Base-by-base conservation (phyloP, 2,797 vertebrate genomes). In the Margarornis squamiger region DNA sequence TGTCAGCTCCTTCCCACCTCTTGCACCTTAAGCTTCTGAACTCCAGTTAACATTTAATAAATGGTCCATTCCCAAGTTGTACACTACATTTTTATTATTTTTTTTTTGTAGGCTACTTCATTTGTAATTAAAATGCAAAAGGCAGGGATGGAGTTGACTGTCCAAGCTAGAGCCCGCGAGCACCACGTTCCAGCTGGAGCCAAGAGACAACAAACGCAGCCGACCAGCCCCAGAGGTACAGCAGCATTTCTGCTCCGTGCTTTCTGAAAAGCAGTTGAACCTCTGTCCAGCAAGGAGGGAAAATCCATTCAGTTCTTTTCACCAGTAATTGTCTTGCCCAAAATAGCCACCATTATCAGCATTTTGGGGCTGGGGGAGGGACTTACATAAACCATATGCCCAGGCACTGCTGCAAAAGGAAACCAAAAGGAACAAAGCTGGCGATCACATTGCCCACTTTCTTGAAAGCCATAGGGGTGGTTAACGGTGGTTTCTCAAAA, bases 121-220 rank as follows among this genome's bases (percentile, higher is more conserved):
- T 96, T 97, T 96, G 77, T 89, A 76, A 96, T 87, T 95, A 79
- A 95, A 96, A 96, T 91, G 88, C 61, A 86, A 78, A 95, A 93
- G 57, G 70, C 88, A 84, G 78, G 52, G 94, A 91, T 5, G 13
- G 93, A 94, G 91, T 65, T 96, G 94, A 72, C 63, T 90, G 93
- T 96, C 87, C 92, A 76, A 67, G 76, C 79, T 65, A 88, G 76
- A 48, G 78, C 55, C 49, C 39, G 62, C 12, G 32, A 68, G 85
- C 27, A 10, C 89, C 22, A 72, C 66, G 6, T 75, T 90, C 86
- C 84, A 83, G 75, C 84, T 75, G 34, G 66, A 96, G 93, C 93
- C 78, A 66, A 88, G 91, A 73, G 70, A 91, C 75, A 89, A 74
- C 87, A 88, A 88, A 79, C 1, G 62, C 85, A 89, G 80, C 93